Base-by-base conservation (phyloP, 2,797 vertebrate genomes). In the Antennarius maculatus region DNA sequence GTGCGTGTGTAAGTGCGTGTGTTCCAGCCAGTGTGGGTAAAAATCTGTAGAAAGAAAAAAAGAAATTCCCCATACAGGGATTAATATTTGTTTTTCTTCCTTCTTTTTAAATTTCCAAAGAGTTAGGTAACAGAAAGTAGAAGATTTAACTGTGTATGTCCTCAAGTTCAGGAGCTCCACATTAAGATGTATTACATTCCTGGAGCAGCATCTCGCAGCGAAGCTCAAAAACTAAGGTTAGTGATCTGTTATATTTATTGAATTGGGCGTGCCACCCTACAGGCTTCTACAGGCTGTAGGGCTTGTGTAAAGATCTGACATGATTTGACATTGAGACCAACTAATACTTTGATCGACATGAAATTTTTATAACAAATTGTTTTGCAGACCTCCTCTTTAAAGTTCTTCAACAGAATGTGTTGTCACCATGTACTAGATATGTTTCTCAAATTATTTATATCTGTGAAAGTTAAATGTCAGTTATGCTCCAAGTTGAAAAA, bases 101-200 rank as follows among this genome's bases (percentile, higher is more conserved):
- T 23, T 23, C 23, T 23, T 23, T 6, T 42, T 13, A 42, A 5
- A 42, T 42, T 42, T 42, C 4, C 42, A 43, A 43, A 39, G 9
- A 9, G 37, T 11, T 39, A 11, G 37, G 37, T 9, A 39, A 61
- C 46, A 66, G 66, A 82, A 57, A 74, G 80, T 74, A 34, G 15
- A 77, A 79, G 67, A 17, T 66, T 79, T 75, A 86, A 78, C 34
- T 58, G 81, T 71, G 81, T 66, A 51, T 76, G 75, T 84, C 82
- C 80, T 73, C 54, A 54, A 74, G 54, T 79, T 86, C 78, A 87
- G 82, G 73, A 88, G 62, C 75, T 78, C 17, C 28, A 67, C 61
- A 67, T 69, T 62, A 59, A 59, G 48, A 50, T 70, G 83, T 78
- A 85, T 80, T 86, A 83, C 71, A 50, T 75, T 81, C 60, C 54